phyloP scores from a whole-genome alignment of 2,888 invertebrate species.

The Noctua pronuba region DNA sequence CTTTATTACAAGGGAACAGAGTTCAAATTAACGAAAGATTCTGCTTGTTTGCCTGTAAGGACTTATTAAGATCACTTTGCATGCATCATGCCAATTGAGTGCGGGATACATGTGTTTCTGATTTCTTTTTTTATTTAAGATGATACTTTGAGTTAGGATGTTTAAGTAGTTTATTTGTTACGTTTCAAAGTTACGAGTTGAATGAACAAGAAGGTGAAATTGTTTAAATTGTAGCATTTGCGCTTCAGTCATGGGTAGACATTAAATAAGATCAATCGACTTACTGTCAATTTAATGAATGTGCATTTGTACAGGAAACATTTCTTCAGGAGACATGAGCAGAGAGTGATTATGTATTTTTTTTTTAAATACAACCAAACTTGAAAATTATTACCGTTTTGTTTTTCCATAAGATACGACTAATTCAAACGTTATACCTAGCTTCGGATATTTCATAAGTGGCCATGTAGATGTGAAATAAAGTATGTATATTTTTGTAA shows the following conservation, averaged over 20 bases:
- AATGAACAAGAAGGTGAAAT: slow-evolving; percentile 18
- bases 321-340: neutral
- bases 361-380: neutral
- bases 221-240: neutral
- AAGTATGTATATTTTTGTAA: neutral
- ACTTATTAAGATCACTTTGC: slow-evolving; percentile 73
- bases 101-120: slow-evolving; percentile 59
- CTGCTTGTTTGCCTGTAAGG: slow-evolving; percentile 43
- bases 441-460: neutral
- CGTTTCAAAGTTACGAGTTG: slow-evolving; percentile 17
- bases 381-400: neutral
- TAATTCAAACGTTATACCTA: neutral
- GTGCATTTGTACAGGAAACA: neutral
- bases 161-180: slow-evolving; percentile 31
- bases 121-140: slow-evolving; percentile 44
- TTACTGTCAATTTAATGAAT: too few relatives aligned
- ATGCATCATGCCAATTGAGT: slow-evolving; percentile 70
- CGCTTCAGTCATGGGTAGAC: neutral
- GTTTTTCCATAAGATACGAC: neutral
- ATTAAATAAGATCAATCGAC: too few relatives aligned
- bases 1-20: slow-evolving; percentile 40
- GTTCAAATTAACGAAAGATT: slow-evolving; percentile 45
- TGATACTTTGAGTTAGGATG: slow-evolving; percentile 39
- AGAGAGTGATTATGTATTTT: neutral
- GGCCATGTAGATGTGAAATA: neutral